Conservation (phyloP, 2,113 vertebrate species). For the Caracal caracal region DNA sequence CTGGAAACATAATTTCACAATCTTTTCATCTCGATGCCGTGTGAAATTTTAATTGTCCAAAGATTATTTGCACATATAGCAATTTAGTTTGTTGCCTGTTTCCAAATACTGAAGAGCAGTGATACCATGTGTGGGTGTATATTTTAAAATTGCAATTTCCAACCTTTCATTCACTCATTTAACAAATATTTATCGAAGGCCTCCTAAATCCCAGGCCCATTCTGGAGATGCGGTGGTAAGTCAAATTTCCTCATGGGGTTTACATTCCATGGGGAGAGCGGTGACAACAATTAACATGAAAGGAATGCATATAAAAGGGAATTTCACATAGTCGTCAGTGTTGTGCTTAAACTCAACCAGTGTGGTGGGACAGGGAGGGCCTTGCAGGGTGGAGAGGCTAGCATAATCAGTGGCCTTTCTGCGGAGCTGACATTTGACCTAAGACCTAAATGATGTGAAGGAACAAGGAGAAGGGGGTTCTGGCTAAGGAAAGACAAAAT, state of each 20-base stretch:
- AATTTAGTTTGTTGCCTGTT: neutral
- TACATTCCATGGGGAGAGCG: neutral
- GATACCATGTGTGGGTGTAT: neutral
- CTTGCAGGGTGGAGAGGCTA: neutral
- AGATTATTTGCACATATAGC: constrained; percentile 33
- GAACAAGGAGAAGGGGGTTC: neutral
- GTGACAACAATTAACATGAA: neutral
- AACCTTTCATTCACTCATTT: neutral
- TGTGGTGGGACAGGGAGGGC: neutral
- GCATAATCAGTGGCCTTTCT: neutral
- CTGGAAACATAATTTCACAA: constrained; percentile 74
- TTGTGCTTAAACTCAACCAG: neutral
- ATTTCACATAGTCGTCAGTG: neutral
- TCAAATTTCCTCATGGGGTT: neutral
- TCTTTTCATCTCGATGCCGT: constrained; percentile 67
- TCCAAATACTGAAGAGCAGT: neutral
- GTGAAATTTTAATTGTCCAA: constrained; percentile 63
- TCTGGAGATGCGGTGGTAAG: neutral
- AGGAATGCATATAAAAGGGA: neutral
- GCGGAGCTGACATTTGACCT: neutral
- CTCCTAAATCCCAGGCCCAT: neutral
- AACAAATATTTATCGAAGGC: neutral
- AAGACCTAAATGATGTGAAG: neutral
- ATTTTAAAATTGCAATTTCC: constrained; percentile 24
- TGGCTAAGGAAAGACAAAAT: neutral